phyloP scores from a whole-genome alignment of 64 coral and sea anemone genomes.

The Acropora yongei region DNA sequence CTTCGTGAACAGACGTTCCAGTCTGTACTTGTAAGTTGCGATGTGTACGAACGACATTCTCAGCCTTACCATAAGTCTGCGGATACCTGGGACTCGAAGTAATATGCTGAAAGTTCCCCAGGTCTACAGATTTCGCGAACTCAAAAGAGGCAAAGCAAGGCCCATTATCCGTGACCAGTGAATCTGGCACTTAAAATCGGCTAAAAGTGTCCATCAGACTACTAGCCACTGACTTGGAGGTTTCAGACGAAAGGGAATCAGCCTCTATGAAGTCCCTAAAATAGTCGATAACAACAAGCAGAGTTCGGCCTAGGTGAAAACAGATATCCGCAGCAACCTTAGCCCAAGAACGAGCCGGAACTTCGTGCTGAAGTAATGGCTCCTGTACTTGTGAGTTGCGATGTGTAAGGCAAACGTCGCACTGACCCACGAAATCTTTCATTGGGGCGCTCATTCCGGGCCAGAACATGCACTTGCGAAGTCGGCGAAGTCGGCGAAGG shows the following conservation, averaged over 20 bases:
- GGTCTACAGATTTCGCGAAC: neutral
- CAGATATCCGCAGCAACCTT: constrained; percentile 53
- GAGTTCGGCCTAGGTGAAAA: neutral
- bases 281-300: neutral
- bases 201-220: neutral
- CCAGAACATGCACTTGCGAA: constrained; percentile 33
- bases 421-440: constrained; percentile 18
- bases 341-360: constrained; percentile 20
- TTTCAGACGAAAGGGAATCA: constrained; percentile 2
- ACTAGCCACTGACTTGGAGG: constrained; percentile 2
- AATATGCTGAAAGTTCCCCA: neutral
- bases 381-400: constrained; percentile 2
- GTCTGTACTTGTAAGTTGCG: too few species aligned
- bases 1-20: neutral
- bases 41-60: neutral
- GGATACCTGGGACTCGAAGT: neutral
- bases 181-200: neutral
- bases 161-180: neutral
- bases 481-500: neutral
- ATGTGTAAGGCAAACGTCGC: constrained; percentile 29
- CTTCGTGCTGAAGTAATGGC: constrained; percentile 16
- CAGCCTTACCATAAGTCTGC: neutral
- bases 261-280: neutral
- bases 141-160: neutral
- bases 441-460: constrained; percentile 34